Conservation (phyloP, 2,113 vertebrate genomes). For the Chloroceryle aenea region DNA sequence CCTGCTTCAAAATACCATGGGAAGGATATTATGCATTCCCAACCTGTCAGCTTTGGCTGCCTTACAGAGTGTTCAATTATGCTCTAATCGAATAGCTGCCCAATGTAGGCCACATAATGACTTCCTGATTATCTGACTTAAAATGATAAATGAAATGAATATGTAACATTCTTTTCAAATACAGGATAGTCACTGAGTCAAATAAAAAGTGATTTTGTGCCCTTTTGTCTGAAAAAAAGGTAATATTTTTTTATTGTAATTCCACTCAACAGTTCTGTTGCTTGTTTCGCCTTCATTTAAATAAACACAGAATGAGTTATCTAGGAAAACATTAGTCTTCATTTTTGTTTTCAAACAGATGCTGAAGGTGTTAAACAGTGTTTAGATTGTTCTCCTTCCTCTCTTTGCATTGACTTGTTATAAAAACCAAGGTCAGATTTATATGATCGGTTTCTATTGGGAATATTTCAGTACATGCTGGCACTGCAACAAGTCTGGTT, state of each 20-base stretch:
- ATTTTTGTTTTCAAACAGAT: slow-evolving; percentile 70
- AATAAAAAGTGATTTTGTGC: slow-evolving; percentile 77
- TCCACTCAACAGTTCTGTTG: slow-evolving; percentile 57
- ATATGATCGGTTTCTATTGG: slow-evolving; percentile 50
- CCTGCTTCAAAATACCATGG: slow-evolving; percentile 60
- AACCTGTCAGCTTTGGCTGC: slow-evolving; percentile 80
- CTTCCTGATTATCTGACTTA: slow-evolving; percentile 99
- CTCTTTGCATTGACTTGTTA: slow-evolving; percentile 54
- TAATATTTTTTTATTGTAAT: slow-evolving; percentile 70
- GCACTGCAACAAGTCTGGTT: slow-evolving; percentile 47
- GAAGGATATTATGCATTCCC: slow-evolving; percentile 77
- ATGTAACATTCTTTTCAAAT: slow-evolving; percentile 85
- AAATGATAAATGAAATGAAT: slow-evolving; percentile 99
- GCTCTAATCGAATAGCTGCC: slow-evolving; percentile 94
- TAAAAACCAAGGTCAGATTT: slow-evolving; percentile 63
- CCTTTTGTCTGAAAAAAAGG: slow-evolving; percentile 73
- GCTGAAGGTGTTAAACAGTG: slow-evolving; percentile 73
- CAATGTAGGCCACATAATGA: slow-evolving; percentile 96
- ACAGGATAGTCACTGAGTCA: slow-evolving; percentile 75
- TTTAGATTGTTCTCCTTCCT: slow-evolving; percentile 62
- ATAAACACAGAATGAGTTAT: slow-evolving; percentile 70
- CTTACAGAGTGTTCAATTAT: slow-evolving; percentile 92
- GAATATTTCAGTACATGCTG: slow-evolving; percentile 55
- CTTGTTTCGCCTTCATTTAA: slow-evolving; percentile 73
- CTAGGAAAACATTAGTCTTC: slow-evolving; percentile 71